phyloP scores from a whole-genome alignment of 2,113 vertebrate species.

The Crotophaga sulcirostris region DNA sequence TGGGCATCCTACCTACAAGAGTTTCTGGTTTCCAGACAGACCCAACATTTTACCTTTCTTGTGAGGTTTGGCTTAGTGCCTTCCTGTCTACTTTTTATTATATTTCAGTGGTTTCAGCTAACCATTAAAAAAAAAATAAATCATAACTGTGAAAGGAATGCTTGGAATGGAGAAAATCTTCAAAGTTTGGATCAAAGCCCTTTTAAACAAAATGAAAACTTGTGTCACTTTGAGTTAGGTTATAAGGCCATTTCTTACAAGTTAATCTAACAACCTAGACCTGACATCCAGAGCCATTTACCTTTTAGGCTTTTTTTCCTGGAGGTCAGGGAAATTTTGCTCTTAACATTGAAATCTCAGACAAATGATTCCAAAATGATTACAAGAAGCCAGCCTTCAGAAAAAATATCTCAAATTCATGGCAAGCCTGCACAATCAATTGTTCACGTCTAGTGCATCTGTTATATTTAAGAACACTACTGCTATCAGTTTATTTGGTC shows the following conservation, averaged over 20 bases:
- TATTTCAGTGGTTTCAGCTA: not conserved
- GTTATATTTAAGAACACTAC: not conserved
- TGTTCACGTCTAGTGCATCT: not conserved
- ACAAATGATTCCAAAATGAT: not conserved
- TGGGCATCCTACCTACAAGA: not conserved
- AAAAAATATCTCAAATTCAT: not conserved
- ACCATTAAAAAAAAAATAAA: not conserved
- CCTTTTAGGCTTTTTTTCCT: not conserved
- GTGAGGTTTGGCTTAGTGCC: not conserved
- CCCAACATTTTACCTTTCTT: not conserved
- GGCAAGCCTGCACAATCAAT: not conserved
- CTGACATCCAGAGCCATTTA: not conserved
- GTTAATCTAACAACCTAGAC: not conserved
- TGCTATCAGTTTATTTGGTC: not conserved
- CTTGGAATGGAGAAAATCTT: not conserved
- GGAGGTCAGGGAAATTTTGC: not conserved
- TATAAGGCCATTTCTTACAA: not conserved
- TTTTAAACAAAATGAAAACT: not conserved
- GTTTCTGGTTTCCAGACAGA: not conserved
- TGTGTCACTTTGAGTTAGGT: not conserved
- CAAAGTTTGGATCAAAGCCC: not conserved
- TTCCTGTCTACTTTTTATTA: not conserved
- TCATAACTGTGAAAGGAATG: not conserved
- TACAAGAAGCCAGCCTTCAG: not conserved
- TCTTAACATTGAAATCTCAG: not conserved